Conservation (phyloP, 2,797 vertebrate genomes). For the Smutsia gigantea region DNA sequence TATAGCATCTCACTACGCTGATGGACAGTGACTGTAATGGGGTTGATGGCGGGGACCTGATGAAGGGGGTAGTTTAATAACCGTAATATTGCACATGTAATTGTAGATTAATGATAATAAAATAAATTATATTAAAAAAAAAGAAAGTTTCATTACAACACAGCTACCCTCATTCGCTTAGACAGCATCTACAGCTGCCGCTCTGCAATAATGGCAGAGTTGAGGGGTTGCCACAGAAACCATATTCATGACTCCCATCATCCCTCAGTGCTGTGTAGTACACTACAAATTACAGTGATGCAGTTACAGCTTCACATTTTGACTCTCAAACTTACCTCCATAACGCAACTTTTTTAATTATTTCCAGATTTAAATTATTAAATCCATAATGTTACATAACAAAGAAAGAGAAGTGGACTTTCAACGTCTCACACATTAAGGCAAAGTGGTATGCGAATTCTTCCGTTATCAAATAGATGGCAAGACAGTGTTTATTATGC, state of each 20-base stretch:
- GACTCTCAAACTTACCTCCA: not conserved
- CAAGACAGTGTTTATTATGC: not conserved
- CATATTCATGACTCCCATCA: fast-evolving
- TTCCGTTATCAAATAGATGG: not conserved
- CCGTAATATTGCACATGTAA: no score
- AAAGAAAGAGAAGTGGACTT: not conserved
- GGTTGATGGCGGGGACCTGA: no score
- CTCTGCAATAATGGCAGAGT: not conserved
- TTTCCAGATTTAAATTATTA: not conserved
- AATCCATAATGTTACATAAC: not conserved
- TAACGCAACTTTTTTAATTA: not conserved
- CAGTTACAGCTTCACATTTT: not conserved
- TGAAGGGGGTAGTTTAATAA: no score
- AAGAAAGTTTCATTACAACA: not conserved
- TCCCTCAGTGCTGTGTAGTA: fast-evolving
- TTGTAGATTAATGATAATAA: no score
- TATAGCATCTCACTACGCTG: no score
- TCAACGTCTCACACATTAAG: not conserved
- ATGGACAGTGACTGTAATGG: no score
- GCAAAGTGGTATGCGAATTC: not conserved
- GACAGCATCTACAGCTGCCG: no score
- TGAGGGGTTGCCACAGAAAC: not conserved
- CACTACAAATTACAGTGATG: not conserved
- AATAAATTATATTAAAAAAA: no score
- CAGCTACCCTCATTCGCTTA: not conserved